Evolutionary conservation across 2,888 invertebrate genomes (phyloP), one percentile per base, ranked within the genome.

Genomic region (Xestia rhomboidea): DNA sequence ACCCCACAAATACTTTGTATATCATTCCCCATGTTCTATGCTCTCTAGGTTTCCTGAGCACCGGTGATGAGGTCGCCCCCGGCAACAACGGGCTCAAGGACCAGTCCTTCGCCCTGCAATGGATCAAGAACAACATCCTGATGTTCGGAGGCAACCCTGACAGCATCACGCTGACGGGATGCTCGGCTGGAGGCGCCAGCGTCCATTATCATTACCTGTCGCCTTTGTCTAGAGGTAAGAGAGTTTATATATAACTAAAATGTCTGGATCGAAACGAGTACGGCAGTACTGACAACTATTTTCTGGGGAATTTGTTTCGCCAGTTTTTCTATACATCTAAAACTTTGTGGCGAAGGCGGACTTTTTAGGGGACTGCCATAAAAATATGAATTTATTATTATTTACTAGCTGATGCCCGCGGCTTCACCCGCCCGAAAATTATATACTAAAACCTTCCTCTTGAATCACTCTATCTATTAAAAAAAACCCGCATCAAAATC

Each of bases 1-100:
- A 24, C 15, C 18, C 27, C 13, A 30, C 3, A 60, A 30, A 70
- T 18, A 46, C 46, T 46, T 15, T 4, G 13, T 67, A 27, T 4
- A 51, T 30, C 13, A 69, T 41, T 30, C 1, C 13, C 24, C 7
- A 13, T 15, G 21, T 21, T 34, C 2, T 21, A 13, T 41, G 8
- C 41, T 60, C 85, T 76, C n/a, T 89, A 98, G 98, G 98, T 68
- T 98, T 98, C 92, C 94, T 98, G 0, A 98, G 98, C 90, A 98
- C 98, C 0, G 98, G 97, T 54, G 98, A 98, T 85, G 97, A 97
- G 0, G 90, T 97, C 0, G 95, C 98, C 0, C 97, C 98, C 0
- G 98, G 98, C 8, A 98, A 98, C 92, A 97, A 97, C 88, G 98
- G 98, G 0, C 91, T 98, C 49, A 98, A 98, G 90, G 98, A 98